phyloP scores from a whole-genome alignment of 2,888 invertebrate species.

The Ecliptopera silaceata region DNA sequence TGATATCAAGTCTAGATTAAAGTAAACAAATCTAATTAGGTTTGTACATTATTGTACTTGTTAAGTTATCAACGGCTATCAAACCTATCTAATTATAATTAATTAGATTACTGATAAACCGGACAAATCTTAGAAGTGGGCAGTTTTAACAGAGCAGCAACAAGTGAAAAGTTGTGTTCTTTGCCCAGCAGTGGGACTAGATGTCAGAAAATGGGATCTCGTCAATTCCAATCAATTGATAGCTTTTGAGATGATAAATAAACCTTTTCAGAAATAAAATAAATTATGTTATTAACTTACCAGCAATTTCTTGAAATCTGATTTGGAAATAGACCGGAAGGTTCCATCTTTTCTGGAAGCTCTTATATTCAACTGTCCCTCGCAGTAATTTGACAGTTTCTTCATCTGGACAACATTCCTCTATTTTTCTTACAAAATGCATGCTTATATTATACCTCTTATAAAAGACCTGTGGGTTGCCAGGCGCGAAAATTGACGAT shows the following conservation, averaged over 20 bases:
- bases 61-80: conserved; percentile 4
- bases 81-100: conserved; percentile 7
- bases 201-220: too few relatives aligned
- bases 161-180: too few relatives aligned
- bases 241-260: too few relatives aligned
- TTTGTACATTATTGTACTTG: too few relatives aligned
- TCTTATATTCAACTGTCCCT: conserved; percentile 87
- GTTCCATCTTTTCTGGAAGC: conserved; percentile 94
- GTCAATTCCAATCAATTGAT: too few relatives aligned
- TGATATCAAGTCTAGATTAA: conserved; percentile 1
- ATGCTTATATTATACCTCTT: conserved; percentile 91
- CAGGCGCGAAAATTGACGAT: conserved; percentile 94
- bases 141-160: too few relatives aligned
- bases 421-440: conserved; percentile 88
- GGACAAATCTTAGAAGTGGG: too few relatives aligned
- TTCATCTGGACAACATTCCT: conserved; percentile 84
- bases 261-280: too few relatives aligned
- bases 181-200: too few relatives aligned
- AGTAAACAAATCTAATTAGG: conserved; percentile 9
- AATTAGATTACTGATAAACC: conserved; percentile 1
- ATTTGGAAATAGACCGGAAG: conserved; percentile 98
- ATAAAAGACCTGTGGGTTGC: conserved; percentile 94
- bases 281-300: conserved; percentile 48
- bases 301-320: conserved; percentile 96
- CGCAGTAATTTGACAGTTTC: conserved; percentile 84